These are phyloP conservation scores for Iselma pallidipennis DNA, from an alignment of 2,888 invertebrate genomes.

Conservation along the genomic window DNA sequence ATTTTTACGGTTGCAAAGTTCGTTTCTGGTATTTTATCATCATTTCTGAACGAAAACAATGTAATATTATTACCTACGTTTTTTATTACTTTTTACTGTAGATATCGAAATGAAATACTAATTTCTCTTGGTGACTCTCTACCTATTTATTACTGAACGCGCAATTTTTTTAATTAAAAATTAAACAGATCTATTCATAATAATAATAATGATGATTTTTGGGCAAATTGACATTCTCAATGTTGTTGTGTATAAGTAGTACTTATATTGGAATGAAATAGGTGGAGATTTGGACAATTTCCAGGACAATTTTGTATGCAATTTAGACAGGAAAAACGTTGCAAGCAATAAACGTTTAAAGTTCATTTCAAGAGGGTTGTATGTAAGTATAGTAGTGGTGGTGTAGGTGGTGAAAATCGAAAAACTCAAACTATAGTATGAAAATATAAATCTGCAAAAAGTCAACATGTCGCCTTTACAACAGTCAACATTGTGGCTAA, in stretches of 20 bases:
- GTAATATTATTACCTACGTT: constrained; percentile 47
- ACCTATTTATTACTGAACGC: constrained; percentile 15
- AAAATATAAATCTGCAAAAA: constrained; percentile 45
- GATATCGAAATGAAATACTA: constrained; percentile 46
- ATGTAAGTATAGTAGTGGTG: constrained; percentile 5
- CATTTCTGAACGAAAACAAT: constrained; percentile 51
- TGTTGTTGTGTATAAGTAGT: no score
- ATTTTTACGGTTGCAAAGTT: constrained; percentile 48
- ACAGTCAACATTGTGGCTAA: constrained; percentile 46
- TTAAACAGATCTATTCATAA: neutral
- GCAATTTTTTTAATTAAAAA: constrained; percentile 21
- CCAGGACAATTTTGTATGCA: no score
- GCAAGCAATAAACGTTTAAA: constrained; percentile 20
- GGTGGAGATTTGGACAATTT: constrained; percentile 4
- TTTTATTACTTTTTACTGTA: constrained; percentile 44
- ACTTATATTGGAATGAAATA: no score
- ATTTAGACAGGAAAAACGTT: constrained; percentile 20
- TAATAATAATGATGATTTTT: neutral
- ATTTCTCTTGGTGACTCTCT: constrained; percentile 36
- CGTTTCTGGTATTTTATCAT: constrained; percentile 50
- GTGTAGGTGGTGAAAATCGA: constrained; percentile 13
- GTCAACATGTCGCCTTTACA: constrained; percentile 47
- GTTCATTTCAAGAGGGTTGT: constrained; percentile 23
- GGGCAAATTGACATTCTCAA: constrained; percentile 7
- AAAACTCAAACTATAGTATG: constrained; percentile 25